Evolutionary conservation across 2,888 invertebrate genomes (phyloP).

Genomic region (Clistopyga incitator): DNA sequence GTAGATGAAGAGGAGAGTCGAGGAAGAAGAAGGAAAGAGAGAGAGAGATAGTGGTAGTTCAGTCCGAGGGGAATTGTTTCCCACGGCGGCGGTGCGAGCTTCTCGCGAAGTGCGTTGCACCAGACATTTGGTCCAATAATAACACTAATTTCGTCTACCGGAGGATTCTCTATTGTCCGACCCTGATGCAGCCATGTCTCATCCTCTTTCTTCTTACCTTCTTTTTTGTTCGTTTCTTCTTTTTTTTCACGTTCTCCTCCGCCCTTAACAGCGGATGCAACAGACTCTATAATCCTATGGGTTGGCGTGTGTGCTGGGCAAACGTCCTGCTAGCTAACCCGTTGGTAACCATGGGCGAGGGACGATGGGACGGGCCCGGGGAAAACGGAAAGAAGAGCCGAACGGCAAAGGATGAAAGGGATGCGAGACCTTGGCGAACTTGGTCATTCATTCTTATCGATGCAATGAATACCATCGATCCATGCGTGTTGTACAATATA

Average conservation of each 20-base stretch:
- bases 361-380: constrained; percentile 35
- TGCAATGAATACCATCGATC: constrained; percentile 13
- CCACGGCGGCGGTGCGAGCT: constrained; percentile 73
- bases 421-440: constrained; percentile 39
- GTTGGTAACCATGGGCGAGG: constrained; percentile 35
- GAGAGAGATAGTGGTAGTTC: neutral
- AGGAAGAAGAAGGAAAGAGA: neutral
- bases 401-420: constrained; percentile 41
- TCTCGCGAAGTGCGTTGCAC: constrained; percentile 72
- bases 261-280: constrained; percentile 64
- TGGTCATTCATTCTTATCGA: constrained; percentile 46
- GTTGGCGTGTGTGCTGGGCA: constrained; percentile 61
- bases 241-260: constrained; percentile 41
- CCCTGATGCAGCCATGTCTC: constrained; percentile 66
- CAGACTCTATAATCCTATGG: constrained; percentile 67
- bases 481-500: neutral
- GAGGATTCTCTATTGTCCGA: constrained; percentile 82
- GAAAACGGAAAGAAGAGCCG: constrained; percentile 45
- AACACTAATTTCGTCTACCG: constrained; percentile 83
- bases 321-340: constrained; percentile 60
- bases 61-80: constrained; percentile 72
- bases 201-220: constrained; percentile 45
- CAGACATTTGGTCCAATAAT: constrained; percentile 84
- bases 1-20: no score
- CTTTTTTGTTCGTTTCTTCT: neutral